phyloP scores from a whole-genome alignment of 2,797 vertebrate genomes.

The Apogon hyalosoma region DNA sequence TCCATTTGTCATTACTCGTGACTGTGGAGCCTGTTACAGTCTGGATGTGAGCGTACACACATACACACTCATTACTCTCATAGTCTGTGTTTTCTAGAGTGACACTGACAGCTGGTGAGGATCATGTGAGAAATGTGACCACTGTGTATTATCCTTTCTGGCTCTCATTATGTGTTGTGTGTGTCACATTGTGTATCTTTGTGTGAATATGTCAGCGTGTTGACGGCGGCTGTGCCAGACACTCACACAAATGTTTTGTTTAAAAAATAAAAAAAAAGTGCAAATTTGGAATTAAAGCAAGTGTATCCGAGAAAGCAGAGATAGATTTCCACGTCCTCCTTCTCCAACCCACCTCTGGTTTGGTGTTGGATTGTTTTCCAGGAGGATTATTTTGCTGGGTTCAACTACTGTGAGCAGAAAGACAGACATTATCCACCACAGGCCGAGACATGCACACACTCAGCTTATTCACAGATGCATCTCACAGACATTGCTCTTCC shows the following conservation, averaged over 20 bases:
- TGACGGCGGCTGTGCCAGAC: constrained; percentile 39
- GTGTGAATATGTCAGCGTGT: constrained; percentile 33
- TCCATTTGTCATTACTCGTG: constrained; percentile 67
- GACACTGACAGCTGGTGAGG: constrained; percentile 75
- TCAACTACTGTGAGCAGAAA: constrained; percentile 64
- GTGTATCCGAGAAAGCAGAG: constrained; percentile 2
- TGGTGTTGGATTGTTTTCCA: constrained; percentile 63
- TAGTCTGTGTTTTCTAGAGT: constrained; percentile 58
- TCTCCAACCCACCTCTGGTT: constrained; percentile 41
- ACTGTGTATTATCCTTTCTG: constrained; percentile 62
- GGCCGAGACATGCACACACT: constrained; percentile 44
- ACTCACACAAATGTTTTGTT: constrained; percentile 2
- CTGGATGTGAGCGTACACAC: constrained; percentile 50
- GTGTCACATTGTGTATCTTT: constrained; percentile 39
- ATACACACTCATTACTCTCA: constrained; percentile 27
- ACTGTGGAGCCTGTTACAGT: constrained; percentile 71
- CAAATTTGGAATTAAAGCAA: constrained; percentile 28
- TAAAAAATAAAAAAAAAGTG: constrained; percentile 17
- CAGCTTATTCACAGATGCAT: constrained; percentile 36
- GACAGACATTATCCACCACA: constrained; percentile 58
- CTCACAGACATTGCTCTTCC: constrained; percentile 19
- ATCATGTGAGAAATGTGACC: constrained; percentile 79
- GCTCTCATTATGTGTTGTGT: constrained; percentile 47
- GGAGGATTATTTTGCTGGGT: constrained; percentile 67
- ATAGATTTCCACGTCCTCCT: constrained; percentile 38